Evolutionary conservation across 2,797 vertebrate species (phyloP).

Genomic region (Nannoperca australis): DNA sequence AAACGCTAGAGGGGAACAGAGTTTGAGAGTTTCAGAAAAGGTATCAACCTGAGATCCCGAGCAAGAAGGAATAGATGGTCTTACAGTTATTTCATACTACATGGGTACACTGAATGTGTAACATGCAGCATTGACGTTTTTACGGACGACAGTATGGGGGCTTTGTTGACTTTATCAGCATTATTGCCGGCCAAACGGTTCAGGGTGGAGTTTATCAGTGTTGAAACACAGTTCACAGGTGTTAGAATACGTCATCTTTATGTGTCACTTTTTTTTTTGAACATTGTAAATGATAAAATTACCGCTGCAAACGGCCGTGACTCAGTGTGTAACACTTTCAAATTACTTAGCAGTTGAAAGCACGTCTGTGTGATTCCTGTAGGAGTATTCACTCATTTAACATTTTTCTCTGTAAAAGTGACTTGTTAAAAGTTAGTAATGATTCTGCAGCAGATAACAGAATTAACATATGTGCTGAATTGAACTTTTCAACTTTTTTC

Average conservation of each 20-base stretch:
- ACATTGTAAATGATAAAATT: not conserved
- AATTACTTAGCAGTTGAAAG: not conserved
- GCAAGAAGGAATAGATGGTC: conserved; percentile 15
- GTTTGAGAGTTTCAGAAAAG: no score
- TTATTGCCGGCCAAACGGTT: not conserved
- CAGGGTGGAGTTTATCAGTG: not conserved
- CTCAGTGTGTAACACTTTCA: not conserved
- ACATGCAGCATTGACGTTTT: not conserved
- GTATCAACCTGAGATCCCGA: not conserved
- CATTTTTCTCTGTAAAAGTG: not conserved
- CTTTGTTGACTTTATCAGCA: not conserved
- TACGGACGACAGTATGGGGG: not conserved
- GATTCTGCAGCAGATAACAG: conserved; percentile 13
- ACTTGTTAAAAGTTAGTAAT: conserved; percentile 7
- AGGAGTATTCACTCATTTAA: not conserved
- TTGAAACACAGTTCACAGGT: not conserved
- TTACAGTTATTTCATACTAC: not conserved
- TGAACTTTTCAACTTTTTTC: conserved; percentile 35
- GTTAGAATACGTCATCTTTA: not conserved
- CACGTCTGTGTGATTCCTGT: not conserved
- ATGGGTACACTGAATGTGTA: not conserved
- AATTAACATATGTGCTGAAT: conserved; percentile 21
- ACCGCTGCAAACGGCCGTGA: not conserved
- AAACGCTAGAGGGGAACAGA: not conserved
- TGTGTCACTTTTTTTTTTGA: not conserved